Evolutionary conservation across 2,797 vertebrate species (phyloP).

Genomic region (Streptopelia turtur): DNA sequence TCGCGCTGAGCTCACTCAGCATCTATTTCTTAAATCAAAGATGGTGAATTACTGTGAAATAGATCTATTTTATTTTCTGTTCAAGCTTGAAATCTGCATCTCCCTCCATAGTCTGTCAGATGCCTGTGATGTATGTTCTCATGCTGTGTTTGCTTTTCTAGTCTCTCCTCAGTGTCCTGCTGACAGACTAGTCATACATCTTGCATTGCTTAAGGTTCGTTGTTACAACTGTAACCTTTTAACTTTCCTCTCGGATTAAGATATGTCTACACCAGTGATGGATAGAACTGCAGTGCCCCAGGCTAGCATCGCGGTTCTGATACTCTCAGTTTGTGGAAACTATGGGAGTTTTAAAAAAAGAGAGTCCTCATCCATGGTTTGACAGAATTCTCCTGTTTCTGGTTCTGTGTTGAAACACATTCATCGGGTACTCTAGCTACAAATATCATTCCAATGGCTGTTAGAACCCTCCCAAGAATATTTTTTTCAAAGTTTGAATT

Average conservation of each 20-base stretch:
- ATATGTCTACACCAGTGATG: background rate
- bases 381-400: background rate
- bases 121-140: background rate
- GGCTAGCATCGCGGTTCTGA: background rate
- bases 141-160: background rate
- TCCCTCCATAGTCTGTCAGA: background rate
- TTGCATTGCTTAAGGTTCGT: background rate
- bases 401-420: background rate
- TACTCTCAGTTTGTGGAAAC: background rate
- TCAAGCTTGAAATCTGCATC: background rate
- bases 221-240: background rate
- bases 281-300: background rate
- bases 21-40: background rate
- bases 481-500: background rate
- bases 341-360: background rate
- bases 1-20: background rate
- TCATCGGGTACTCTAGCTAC: background rate
- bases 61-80: background rate
- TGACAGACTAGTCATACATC: fast-evolving
- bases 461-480: background rate
- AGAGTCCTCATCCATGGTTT: background rate
- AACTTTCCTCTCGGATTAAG: background rate
- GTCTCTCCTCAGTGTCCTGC: background rate
- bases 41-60: background rate
- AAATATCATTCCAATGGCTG: background rate